Evolutionary conservation across 2,113 vertebrate species (phyloP).

Genomic region (Thunnus thynnus): DNA sequence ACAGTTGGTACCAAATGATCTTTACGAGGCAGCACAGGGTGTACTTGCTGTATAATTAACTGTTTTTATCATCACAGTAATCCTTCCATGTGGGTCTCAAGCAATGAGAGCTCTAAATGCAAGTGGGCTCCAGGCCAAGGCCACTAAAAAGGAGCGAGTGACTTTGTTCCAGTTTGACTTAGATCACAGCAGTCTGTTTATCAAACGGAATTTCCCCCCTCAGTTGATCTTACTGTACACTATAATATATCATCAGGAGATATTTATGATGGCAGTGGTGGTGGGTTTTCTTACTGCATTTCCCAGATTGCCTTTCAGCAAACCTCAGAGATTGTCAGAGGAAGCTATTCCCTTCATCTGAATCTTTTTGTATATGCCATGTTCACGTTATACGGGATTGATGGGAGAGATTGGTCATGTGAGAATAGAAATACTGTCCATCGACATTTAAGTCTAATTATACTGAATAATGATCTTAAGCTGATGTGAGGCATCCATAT

Average conservation of each 20-base stretch:
- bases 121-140: background rate
- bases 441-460: too few relatives aligned
- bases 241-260: background rate
- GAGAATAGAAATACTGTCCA: too few relatives aligned
- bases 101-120: background rate
- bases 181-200: background rate
- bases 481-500: too few relatives aligned
- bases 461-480: too few relatives aligned
- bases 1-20: slow-evolving; percentile 5
- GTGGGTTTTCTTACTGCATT: too few relatives aligned
- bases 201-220: background rate
- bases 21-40: slow-evolving; percentile 6
- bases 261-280: background rate
- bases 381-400: too few relatives aligned
- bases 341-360: background rate
- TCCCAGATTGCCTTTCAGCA: background rate
- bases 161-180: slow-evolving; percentile 16
- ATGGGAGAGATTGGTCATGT: too few relatives aligned
- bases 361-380: too few relatives aligned
- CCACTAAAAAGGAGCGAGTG: background rate
- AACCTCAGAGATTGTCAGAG: background rate
- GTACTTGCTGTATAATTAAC: slow-evolving; percentile 31
- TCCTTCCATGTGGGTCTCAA: background rate
- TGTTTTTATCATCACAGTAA: slow-evolving; percentile 15
- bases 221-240: background rate